phyloP scores from a whole-genome alignment of 2,797 vertebrate genomes.

The Pogonophryne albipinna region DNA sequence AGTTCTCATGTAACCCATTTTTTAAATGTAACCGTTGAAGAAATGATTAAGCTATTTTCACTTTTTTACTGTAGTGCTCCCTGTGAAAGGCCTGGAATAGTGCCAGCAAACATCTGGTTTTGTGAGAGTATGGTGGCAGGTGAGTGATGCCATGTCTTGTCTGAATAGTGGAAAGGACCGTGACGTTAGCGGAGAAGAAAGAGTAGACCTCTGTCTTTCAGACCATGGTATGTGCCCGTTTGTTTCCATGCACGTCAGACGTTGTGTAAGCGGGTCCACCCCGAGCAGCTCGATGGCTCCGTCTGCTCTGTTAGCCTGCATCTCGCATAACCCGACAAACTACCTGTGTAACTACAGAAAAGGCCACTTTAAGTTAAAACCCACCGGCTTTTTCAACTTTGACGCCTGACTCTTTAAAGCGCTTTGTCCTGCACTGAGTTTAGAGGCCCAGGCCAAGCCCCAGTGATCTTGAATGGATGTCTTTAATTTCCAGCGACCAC shows the following conservation, averaged over 20 bases:
- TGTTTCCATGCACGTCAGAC: slow-evolving; percentile 71
- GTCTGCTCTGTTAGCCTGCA: slow-evolving; percentile 20
- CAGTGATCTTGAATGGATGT: slow-evolving; percentile 60
- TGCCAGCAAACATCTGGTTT: slow-evolving; percentile 54
- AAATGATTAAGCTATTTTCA: slow-evolving; percentile 10
- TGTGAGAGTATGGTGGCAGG: slow-evolving; percentile 30
- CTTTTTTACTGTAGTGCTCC: background rate
- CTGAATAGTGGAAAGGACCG: slow-evolving; percentile 17
- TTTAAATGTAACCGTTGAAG: background rate
- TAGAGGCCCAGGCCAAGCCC: slow-evolving; percentile 41
- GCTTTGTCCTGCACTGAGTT: slow-evolving; percentile 33
- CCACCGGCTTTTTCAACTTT: slow-evolving; percentile 29
- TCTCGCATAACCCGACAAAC: background rate
- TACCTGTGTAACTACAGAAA: slow-evolving; percentile 12
- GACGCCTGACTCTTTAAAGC: slow-evolving; percentile 14
- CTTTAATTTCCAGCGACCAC: slow-evolving; percentile 64
- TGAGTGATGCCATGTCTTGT: slow-evolving; percentile 45
- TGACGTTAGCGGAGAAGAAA: slow-evolving; percentile 44
- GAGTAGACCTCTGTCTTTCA: slow-evolving; percentile 51
- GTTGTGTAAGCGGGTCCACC: slow-evolving; percentile 42
- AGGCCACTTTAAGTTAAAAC: slow-evolving; percentile 9
- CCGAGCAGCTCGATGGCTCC: slow-evolving; percentile 14
- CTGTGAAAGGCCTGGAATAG: background rate
- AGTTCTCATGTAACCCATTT: slow-evolving; percentile 8
- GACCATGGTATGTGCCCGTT: slow-evolving; percentile 65